Evolutionary conservation across 2,888 invertebrate genomes (phyloP).

Genomic region (Mythimna vitellina): DNA sequence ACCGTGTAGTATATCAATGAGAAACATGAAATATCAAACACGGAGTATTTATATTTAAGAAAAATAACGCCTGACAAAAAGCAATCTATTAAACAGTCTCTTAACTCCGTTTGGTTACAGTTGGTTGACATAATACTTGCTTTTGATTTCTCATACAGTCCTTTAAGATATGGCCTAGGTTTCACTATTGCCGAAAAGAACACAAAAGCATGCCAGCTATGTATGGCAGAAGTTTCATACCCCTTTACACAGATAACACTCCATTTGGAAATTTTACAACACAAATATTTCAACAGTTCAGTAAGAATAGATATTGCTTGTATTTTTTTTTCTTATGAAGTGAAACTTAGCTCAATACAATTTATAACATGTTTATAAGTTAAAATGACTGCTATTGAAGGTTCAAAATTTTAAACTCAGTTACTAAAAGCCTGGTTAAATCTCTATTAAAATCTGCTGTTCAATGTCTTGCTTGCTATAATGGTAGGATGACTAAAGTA

Average conservation of each 20-base stretch:
- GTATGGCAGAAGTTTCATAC: too few relatives aligned
- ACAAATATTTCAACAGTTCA: conserved; percentile 32
- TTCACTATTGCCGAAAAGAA: too few relatives aligned
- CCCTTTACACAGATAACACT: conserved; percentile 42
- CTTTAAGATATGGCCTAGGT: too few relatives aligned
- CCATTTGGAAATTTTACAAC: conserved; percentile 39
- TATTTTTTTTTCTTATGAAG: conserved; percentile 14
- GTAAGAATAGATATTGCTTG: conserved; percentile 8
- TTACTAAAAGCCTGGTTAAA: conserved; percentile 8
- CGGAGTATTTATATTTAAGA: too few relatives aligned
- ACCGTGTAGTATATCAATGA: too few relatives aligned
- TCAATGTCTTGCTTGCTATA: not conserved
- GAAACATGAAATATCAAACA: too few relatives aligned
- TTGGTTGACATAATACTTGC: too few relatives aligned
- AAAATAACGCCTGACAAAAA: too few relatives aligned
- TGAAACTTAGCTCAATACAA: conserved; percentile 14
- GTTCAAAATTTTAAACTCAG: not conserved
- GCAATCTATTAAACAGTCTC: too few relatives aligned
- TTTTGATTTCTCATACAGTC: too few relatives aligned
- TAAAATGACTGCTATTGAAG: conserved; percentile 10
- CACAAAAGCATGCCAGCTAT: too few relatives aligned
- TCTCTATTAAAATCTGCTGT: not conserved
- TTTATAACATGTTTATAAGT: conserved; percentile 8
- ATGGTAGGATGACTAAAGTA: conserved; percentile 7
- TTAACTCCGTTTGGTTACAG: too few relatives aligned